Percentiles rank a stretch among this genome's conserved stretches.
Evolutionary conservation across 2,113 vertebrate species (phyloP).

Genomic region (Triplophysa rosa): DNA sequence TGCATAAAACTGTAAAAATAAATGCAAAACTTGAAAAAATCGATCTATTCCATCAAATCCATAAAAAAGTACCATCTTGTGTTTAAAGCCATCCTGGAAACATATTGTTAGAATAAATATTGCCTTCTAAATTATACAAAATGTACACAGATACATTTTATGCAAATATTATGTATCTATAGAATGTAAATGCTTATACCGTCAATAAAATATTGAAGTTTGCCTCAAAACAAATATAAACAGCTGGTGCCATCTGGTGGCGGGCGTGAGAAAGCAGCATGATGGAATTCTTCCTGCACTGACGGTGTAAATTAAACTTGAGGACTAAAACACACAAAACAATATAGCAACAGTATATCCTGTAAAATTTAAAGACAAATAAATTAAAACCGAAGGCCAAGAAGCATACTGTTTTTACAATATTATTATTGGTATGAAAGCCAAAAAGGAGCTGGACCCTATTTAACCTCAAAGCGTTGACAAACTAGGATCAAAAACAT

Average conservation of each 20-base stretch:
- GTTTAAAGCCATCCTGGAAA: not conserved
- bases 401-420: no score
- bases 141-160: not conserved
- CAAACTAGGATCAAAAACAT: conserved; percentile 29
- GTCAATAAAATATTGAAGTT: not conserved
- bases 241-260: conserved; percentile 51
- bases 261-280: not conserved
- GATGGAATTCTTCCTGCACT: not conserved
- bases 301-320: not conserved
- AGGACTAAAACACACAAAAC: no score
- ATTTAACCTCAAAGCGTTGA: conserved; percentile 30
- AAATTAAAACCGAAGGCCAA: no score
- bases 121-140: not conserved
- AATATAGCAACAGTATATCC: not conserved
- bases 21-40: no score
- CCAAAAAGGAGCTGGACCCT: conserved; percentile 24
- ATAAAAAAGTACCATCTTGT: not conserved
- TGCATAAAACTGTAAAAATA: not conserved
- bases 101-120: not conserved
- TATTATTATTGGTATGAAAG: no score
- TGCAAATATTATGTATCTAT: not conserved
- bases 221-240: conserved; percentile 15
- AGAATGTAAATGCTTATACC: not conserved
- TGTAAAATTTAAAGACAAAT: not conserved
- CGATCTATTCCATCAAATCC: not conserved